Conservation (phyloP, 2,113 vertebrate species). For the Hyperopisus bebe region DNA sequence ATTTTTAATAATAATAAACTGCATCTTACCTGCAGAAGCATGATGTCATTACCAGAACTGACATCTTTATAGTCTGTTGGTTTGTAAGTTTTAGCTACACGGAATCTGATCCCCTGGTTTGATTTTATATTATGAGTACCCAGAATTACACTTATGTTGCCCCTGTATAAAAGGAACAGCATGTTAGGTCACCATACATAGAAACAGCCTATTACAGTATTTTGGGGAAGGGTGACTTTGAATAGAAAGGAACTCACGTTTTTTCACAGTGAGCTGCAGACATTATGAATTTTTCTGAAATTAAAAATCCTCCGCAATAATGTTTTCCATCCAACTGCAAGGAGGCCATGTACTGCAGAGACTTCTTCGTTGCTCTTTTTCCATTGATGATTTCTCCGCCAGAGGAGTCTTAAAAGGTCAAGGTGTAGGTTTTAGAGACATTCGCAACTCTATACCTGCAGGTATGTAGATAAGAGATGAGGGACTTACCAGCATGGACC, state of each 20-base stretch:
- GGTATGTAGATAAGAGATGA: neutral
- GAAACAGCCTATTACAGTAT: neutral
- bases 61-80: neutral
- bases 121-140: conserved; percentile 49
- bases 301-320: conserved; percentile 34
- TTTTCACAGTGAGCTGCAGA: conserved; percentile 48
- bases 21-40: conserved; percentile 57
- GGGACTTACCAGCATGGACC: conserved; percentile 3
- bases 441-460: neutral
- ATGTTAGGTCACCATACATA: neutral
- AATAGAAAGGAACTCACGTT: conserved; percentile 23
- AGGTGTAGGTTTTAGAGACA: neutral
- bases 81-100: conserved; percentile 21
- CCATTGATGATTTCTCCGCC: conserved; percentile 37
- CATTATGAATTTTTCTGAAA: conserved; percentile 30
- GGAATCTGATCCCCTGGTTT: conserved; percentile 11
- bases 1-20: neutral
- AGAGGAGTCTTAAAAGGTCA: conserved; percentile 9
- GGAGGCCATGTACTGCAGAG: conserved; percentile 36
- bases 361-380: conserved; percentile 20
- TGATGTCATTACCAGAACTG: conserved; percentile 43
- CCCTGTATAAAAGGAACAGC: neutral
- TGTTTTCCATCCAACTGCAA: conserved; percentile 27
- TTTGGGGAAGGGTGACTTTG: neutral
- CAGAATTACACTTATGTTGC: conserved; percentile 47